Conservation (phyloP, 2,888 invertebrate genomes). For the Microctonus aethiopoides region DNA sequence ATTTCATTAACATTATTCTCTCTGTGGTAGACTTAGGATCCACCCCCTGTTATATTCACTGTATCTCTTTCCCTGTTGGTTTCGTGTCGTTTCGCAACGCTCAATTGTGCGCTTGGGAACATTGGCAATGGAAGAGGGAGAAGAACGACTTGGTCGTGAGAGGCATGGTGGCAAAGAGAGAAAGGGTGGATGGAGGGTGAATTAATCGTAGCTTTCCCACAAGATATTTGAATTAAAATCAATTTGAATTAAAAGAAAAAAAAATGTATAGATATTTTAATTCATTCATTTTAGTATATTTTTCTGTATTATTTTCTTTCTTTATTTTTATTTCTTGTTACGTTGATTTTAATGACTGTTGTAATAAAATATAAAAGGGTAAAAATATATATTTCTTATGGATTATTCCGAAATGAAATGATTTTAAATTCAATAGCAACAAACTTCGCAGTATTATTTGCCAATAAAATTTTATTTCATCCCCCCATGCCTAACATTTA, state of each 20-base stretch:
- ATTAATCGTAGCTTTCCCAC: slow-evolving; percentile 13
- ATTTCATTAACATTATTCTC: slow-evolving; percentile 68
- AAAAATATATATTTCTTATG: slow-evolving; percentile 1
- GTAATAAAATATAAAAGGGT: neutral
- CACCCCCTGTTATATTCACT: slow-evolving; percentile 27
- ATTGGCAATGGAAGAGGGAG: slow-evolving; percentile 23
- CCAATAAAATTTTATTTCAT: slow-evolving; percentile 66
- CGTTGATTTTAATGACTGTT: neutral
- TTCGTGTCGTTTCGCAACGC: slow-evolving; percentile 39
- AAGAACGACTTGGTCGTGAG: slow-evolving; percentile 13
- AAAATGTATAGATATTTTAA: neutral
- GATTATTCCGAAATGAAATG: slow-evolving; percentile 21
- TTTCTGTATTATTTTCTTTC: neutral
- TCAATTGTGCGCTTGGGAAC: slow-evolving; percentile 53
- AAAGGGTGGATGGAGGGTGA: slow-evolving; percentile 6
- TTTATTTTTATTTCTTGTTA: neutral
- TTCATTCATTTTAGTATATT: neutral
- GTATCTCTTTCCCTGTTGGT: slow-evolving; percentile 26
- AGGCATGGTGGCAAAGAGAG: neutral
- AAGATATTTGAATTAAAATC: slow-evolving; percentile 3
- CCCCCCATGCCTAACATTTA: slow-evolving; percentile 55
- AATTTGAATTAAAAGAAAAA: neutral
- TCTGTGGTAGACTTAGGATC: slow-evolving; percentile 54
- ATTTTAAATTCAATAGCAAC: slow-evolving; percentile 64
- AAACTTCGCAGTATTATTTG: slow-evolving; percentile 63